Conservation (phyloP, 2,797 vertebrate genomes). For the Sus cebifrons region DNA sequence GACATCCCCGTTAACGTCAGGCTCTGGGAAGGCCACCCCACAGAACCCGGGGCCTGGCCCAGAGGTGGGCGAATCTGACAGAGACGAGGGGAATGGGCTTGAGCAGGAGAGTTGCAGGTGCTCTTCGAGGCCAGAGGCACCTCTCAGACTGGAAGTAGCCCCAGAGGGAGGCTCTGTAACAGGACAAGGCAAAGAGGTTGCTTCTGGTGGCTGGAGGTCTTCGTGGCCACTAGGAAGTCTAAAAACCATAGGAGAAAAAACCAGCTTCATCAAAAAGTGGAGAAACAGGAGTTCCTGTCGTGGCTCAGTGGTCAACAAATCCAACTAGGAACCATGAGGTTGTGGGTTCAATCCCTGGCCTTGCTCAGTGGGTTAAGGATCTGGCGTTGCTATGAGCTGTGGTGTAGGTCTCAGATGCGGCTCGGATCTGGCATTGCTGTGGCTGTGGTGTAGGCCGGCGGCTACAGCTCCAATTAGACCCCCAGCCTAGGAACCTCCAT, state of each 20-base stretch:
- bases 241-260: neutral
- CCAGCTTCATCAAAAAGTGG: neutral
- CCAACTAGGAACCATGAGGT: too few relatives aligned
- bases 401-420: too few relatives aligned
- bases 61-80: neutral
- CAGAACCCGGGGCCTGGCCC: neutral
- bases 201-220: neutral
- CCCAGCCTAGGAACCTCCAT: too few relatives aligned
- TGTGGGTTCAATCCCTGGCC: too few relatives aligned
- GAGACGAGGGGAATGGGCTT: neutral
- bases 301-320: too few relatives aligned
- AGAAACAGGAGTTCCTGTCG: too few relatives aligned
- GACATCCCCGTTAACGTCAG: neutral
- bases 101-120: fast-evolving
- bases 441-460: too few relatives aligned
- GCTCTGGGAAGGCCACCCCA: neutral
- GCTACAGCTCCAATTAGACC: too few relatives aligned
- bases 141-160: neutral
- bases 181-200: neutral
- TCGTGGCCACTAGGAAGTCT: neutral
- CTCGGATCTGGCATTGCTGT: too few relatives aligned
- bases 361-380: too few relatives aligned
- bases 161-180: neutral
- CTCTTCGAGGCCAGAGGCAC: neutral
- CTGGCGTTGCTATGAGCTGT: too few relatives aligned